Conservation (phyloP, 1,140 invertebrate species). For the Pseudomyrmex sp. region DNA sequence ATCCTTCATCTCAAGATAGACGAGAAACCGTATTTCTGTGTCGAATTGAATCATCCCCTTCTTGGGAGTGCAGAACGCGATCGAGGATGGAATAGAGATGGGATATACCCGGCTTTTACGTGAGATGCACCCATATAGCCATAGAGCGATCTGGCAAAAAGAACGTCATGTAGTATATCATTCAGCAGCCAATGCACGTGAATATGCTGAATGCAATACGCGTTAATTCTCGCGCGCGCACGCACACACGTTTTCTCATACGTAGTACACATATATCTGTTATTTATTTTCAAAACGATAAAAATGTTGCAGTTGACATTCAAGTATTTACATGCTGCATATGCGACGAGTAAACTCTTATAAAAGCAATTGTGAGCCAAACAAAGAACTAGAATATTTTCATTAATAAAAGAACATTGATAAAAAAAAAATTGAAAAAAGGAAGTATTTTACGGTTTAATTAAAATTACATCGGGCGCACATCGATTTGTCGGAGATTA, state of each 20-base stretch:
- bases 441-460: not conserved
- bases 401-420: no score
- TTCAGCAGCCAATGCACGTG: not conserved
- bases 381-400: no score
- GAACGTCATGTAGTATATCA: constrained; percentile 16
- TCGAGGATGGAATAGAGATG: constrained; percentile 29
- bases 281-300: constrained; percentile 26
- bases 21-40: constrained; percentile 63
- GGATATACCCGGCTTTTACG: constrained; percentile 46
- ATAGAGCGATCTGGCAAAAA: constrained; percentile 19
- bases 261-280: not conserved
- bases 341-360: no score
- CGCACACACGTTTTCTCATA: no score
- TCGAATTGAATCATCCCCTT: constrained; percentile 58
- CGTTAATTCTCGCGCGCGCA: not conserved
- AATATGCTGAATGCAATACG: not conserved
- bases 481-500: not conserved
- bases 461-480: not conserved
- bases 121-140: constrained; percentile 40
- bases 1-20: constrained; percentile 44
- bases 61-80: constrained; percentile 33
- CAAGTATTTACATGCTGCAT: not conserved
- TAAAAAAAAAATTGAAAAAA: no score
- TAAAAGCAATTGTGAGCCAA: no score
- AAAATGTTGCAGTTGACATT: not conserved